These are phyloP conservation scores for Microctonus hyperodae DNA, from an alignment of 2,888 invertebrate genomes.

Conservation along the genomic window DNA sequence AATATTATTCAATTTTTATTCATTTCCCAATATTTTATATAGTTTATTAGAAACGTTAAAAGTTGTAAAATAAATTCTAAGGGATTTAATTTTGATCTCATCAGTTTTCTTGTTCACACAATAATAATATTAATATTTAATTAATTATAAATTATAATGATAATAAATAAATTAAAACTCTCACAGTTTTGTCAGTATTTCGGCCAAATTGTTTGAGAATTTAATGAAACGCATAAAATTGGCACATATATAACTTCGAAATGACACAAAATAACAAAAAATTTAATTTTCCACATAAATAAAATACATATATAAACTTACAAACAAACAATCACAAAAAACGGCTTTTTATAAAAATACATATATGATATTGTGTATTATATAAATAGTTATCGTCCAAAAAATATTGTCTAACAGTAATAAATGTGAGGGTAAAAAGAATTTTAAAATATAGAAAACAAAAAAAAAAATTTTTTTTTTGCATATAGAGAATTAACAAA, in stretches of 20 bases:
- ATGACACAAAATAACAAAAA: not conserved
- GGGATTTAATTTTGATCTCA: too few species aligned
- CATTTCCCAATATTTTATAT: not conserved
- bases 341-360: not conserved
- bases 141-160: not conserved
- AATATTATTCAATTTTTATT: not conserved
- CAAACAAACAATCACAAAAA: too few species aligned
- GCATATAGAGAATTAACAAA: not conserved
- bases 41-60: not conserved
- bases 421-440: not conserved
- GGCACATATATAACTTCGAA: not conserved
- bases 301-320: not conserved
- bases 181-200: not conserved
- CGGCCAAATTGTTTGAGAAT: not conserved
- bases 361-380: not conserved
- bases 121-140: not conserved
- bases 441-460: not conserved
- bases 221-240: not conserved
- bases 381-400: not conserved
- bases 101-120: not conserved
- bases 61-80: not conserved
- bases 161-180: not conserved
- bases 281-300: not conserved
- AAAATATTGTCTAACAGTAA: not conserved
- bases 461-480: not conserved